Conservation (phyloP, 2,888 invertebrate species). For the Cyaniris semiargus region DNA sequence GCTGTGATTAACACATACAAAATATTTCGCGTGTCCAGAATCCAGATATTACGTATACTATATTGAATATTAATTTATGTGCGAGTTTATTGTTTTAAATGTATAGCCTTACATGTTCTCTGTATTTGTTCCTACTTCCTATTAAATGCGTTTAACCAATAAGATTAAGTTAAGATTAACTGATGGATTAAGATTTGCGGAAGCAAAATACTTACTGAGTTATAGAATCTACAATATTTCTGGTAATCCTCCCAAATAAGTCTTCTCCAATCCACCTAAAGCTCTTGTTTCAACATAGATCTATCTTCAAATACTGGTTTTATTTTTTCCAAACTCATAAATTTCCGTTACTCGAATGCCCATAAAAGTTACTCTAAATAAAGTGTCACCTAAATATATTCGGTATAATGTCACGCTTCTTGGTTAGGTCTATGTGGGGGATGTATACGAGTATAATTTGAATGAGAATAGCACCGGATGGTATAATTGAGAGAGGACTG, state of each 20-base stretch:
- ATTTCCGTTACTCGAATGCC: slow-evolving; percentile 20
- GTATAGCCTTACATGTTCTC: not conserved
- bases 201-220: not conserved
- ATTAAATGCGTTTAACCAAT: not conserved
- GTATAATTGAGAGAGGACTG: slow-evolving; percentile 42
- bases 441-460: slow-evolving; percentile 44
- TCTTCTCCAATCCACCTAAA: not conserved
- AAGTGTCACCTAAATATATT: slow-evolving; percentile 27
- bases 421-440: slow-evolving; percentile 52
- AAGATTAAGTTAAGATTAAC: not conserved
- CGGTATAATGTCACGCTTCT: slow-evolving; percentile 57
- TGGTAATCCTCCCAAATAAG: not conserved
- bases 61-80: not conserved
- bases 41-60: not conserved
- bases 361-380: slow-evolving; percentile 21
- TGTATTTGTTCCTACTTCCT: not conserved
- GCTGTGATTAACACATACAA: not conserved
- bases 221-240: not conserved
- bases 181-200: not conserved
- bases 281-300: not conserved
- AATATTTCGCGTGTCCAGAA: not conserved
- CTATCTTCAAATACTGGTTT: not conserved
- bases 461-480: slow-evolving; percentile 44
- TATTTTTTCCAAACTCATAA: slow-evolving; percentile 3
- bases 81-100: slow-evolving; percentile 8